Evolutionary conservation across 1,140 invertebrate species (phyloP).

Genomic region (Conus betulinus): DNA sequence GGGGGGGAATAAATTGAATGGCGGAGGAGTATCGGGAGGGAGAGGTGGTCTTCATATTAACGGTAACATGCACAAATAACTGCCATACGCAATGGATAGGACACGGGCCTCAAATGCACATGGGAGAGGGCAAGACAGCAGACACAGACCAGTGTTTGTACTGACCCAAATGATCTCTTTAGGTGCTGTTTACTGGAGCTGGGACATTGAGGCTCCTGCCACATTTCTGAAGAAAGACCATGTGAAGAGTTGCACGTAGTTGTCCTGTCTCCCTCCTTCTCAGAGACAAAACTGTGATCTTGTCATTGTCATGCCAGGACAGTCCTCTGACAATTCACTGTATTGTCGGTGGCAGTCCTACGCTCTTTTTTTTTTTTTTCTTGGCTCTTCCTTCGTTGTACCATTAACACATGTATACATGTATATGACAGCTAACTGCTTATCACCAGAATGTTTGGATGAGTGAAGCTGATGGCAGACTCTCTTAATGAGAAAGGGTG

Average conservation of each 20-base stretch:
- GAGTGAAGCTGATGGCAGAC: neutral
- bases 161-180: slow-evolving; percentile 13
- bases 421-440: neutral
- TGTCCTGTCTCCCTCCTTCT: neutral
- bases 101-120: neutral
- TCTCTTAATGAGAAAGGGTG: too few relatives aligned
- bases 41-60: too few relatives aligned
- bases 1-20: too few relatives aligned
- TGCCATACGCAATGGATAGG: slow-evolving; percentile 1
- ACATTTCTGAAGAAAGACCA: neutral
- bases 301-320: neutral
- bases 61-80: neutral
- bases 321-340: neutral
- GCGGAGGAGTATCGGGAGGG: too few relatives aligned
- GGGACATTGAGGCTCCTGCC: neutral
- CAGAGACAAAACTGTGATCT: neutral
- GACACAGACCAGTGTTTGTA: slow-evolving; percentile 1
- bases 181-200: slow-evolving; percentile 22
- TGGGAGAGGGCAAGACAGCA: neutral
- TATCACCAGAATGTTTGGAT: neutral
- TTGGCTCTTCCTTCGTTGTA: neutral
- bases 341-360: neutral
- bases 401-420: neutral
- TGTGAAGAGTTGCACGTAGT: neutral
- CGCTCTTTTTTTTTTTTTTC: too few relatives aligned